These are phyloP conservation scores for Lagopus leucura DNA, from an alignment of 2,113 vertebrate genomes.

Conservation along the genomic window DNA sequence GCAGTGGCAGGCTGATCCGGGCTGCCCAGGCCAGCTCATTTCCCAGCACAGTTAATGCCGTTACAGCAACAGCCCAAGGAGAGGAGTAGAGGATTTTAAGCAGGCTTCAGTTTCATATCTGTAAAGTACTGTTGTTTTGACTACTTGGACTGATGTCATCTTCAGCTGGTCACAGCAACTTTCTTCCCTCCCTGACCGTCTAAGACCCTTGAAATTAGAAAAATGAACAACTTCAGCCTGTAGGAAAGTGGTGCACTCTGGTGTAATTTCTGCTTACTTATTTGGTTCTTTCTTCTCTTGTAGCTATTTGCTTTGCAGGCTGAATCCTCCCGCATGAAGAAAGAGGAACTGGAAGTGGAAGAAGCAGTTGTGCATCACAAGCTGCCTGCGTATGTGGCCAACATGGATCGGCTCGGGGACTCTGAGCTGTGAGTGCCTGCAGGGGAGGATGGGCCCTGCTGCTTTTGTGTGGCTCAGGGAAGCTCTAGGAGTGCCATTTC, in stretches of 20 bases:
- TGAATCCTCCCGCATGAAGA: conserved; percentile 81
- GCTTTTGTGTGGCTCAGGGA: neutral
- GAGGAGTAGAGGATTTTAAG: neutral
- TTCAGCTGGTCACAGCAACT: neutral
- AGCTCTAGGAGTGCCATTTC: neutral
- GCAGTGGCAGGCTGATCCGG: neutral
- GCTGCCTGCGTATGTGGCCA: conserved; percentile 91
- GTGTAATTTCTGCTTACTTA: neutral
- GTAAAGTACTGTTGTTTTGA: neutral
- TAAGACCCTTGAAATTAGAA: conserved; percentile 7
- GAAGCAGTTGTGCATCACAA: conserved; percentile 86
- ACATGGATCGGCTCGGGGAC: conserved; percentile 96
- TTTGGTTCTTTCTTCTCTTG: neutral
- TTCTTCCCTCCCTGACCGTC: neutral
- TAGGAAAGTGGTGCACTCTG: neutral
- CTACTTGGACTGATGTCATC: neutral
- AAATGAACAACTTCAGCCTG: neutral
- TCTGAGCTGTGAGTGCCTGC: conserved; percentile 92
- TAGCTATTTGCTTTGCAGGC: conserved; percentile 93
- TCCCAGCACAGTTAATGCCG: neutral
- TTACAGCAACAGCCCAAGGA: neutral
- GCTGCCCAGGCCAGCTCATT: neutral
- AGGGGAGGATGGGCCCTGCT: neutral
- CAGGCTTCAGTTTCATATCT: neutral
- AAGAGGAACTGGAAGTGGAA: conserved; percentile 82